phyloP scores from a whole-genome alignment of 2,113 vertebrate genomes.

The Calcarius ornatus region DNA sequence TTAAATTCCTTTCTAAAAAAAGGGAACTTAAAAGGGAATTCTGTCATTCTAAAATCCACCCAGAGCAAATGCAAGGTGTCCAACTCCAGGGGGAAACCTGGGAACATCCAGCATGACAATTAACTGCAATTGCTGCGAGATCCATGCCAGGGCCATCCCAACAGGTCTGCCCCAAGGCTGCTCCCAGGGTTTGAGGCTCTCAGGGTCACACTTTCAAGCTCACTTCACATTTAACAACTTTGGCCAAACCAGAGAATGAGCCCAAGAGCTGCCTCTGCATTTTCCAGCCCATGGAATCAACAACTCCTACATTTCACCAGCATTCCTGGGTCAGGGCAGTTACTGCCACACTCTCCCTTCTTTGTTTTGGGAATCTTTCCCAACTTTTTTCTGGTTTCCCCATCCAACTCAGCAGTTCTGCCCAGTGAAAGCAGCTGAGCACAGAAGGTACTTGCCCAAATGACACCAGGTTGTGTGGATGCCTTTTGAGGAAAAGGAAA shows the following conservation, averaged over 20 bases:
- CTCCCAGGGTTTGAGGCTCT: no score
- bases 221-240: no score
- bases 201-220: no score
- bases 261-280: not conserved
- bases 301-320: rapidly evolving
- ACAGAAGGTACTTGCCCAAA: not conserved
- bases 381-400: not conserved
- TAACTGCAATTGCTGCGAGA: not conserved
- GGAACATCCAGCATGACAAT: not conserved
- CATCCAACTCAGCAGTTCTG: not conserved
- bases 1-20: not conserved
- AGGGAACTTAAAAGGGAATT: not conserved
- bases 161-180: not conserved
- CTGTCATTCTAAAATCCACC: not conserved
- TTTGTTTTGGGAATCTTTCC: not conserved
- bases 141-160: rapidly evolving
- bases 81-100: not conserved
- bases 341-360: not conserved
- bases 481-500: not conserved
- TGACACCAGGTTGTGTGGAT: not conserved
- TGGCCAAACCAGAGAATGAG: not conserved
- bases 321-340: not conserved
- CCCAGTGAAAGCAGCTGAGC: not conserved
- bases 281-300: not conserved
- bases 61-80: not conserved